phyloP scores from a whole-genome alignment of 2,888 invertebrate species.

The Euplexia lucipara region DNA sequence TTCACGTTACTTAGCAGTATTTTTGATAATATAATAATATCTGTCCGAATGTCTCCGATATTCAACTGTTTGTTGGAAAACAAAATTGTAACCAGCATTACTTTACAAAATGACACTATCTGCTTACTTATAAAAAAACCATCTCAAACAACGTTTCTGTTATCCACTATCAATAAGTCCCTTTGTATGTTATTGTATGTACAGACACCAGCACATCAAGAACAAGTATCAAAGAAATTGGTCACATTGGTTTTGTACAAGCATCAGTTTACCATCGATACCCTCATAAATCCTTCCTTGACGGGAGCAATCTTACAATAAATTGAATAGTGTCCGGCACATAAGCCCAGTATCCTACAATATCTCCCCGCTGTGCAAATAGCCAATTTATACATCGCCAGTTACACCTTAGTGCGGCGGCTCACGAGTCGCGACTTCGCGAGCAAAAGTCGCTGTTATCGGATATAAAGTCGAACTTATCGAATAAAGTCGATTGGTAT shows the following conservation, averaged over 20 bases:
- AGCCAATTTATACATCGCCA: conserved; percentile 71
- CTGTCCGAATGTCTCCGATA: neutral
- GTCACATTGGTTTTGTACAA: conserved; percentile 54
- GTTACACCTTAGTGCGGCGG: conserved; percentile 40
- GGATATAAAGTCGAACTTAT: conserved; percentile 43
- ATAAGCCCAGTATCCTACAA: conserved; percentile 67
- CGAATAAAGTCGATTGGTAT: conserved; percentile 58
- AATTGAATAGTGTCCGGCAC: conserved; percentile 72
- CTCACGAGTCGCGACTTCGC: conserved; percentile 17
- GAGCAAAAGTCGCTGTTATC: conserved; percentile 39
- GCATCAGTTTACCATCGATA: conserved; percentile 59
- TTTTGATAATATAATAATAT: conserved; percentile 41
- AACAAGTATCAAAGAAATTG: too few species aligned
- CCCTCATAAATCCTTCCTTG: conserved; percentile 67
- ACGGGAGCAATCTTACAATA: conserved; percentile 69
- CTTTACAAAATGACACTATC: neutral
- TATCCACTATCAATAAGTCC: conserved; percentile 25
- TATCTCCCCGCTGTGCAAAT: conserved; percentile 73
- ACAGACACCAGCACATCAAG: too few species aligned
- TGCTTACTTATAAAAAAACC: neutral
- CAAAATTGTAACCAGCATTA: neutral
- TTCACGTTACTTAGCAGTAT: too few species aligned
- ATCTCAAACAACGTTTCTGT: conserved; percentile 15
- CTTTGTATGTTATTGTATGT: too few species aligned
- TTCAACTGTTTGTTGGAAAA: neutral